Conservation (phyloP, 2,888 invertebrate genomes). For the Rhagonycha fulva region DNA sequence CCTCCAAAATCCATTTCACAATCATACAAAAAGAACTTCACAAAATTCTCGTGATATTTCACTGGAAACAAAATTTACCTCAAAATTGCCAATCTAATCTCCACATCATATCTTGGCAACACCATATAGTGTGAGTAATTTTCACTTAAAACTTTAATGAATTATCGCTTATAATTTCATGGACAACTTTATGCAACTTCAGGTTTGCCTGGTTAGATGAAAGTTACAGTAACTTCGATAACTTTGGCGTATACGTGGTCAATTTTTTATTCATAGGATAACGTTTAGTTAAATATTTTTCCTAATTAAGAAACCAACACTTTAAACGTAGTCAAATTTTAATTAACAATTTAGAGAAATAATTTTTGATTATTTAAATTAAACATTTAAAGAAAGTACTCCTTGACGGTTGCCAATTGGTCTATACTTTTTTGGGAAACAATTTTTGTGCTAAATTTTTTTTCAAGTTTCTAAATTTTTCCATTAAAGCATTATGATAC, state of each 20-base stretch:
- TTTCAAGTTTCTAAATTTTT: no score
- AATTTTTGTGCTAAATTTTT: no score
- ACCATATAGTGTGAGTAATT: background rate
- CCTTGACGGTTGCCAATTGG: no score
- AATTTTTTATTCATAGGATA: no score
- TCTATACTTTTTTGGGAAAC: no score
- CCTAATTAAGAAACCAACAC: no score
- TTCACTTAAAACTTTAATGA: background rate
- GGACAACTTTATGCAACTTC: background rate
- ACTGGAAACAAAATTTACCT: background rate
- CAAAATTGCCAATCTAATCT: conserved; percentile 12
- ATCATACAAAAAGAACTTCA: background rate
- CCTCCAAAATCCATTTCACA: background rate
- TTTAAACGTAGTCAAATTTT: no score
- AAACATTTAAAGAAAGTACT: no score
- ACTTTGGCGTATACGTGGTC: background rate
- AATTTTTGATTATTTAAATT: no score
- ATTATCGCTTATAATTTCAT: background rate
- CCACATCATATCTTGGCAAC: conserved; percentile 20
- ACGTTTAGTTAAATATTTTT: no score
- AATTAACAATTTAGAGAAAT: no score
- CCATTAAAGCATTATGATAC: no score
- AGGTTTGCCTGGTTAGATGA: background rate
- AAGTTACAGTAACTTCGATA: background rate
- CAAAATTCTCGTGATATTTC: conserved; percentile 13